A percentile compares a stretch with the other conserved stretches of the same genome.
These are phyloP conservation scores for Romanogobio albipinnatus DNA, from an alignment of 2,113 vertebrate species.

Conservation along the genomic window DNA sequence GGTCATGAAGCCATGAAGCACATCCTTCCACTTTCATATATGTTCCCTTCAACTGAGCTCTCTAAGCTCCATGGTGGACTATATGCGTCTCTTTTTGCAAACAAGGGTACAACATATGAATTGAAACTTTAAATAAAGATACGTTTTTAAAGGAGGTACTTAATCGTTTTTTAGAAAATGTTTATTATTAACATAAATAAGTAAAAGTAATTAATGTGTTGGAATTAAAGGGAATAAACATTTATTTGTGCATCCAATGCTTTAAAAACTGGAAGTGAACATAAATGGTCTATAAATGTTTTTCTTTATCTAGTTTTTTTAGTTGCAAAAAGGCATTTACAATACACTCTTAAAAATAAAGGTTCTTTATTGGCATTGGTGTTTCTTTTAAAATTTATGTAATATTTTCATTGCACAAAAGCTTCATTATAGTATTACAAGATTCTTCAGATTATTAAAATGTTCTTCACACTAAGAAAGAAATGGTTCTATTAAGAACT, in stretches of 20 bases:
- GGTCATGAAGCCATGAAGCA: slow-evolving; percentile 72
- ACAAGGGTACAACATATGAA: not conserved
- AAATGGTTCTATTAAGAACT: not conserved
- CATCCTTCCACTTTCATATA: slow-evolving; percentile 63
- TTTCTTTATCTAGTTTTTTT: no score
- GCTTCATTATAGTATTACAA: not conserved
- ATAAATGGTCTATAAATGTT: no score
- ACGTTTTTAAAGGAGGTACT: not conserved
- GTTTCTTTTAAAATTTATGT: not conserved
- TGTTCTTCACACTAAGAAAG: no score
- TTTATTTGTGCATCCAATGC: not conserved
- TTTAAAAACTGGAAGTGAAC: not conserved
- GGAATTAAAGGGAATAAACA: not conserved
- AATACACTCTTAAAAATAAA: not conserved
- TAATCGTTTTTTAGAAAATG: not conserved
- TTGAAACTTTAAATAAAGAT: not conserved
- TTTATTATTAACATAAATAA: not conserved
- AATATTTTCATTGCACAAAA: not conserved
- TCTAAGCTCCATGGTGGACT: not conserved
- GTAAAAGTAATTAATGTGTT: not conserved
- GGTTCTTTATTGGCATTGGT: not conserved
- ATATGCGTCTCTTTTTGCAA: not conserved
- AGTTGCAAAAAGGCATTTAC: not conserved
- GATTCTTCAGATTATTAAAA: not conserved
- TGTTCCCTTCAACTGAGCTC: not conserved